Percentiles rank a stretch among this genome's conserved stretches.
These are phyloP conservation scores for Rotaria magnacalcarata DNA, from an alignment of 2,888 invertebrate genomes.

Conservation along the genomic window DNA sequence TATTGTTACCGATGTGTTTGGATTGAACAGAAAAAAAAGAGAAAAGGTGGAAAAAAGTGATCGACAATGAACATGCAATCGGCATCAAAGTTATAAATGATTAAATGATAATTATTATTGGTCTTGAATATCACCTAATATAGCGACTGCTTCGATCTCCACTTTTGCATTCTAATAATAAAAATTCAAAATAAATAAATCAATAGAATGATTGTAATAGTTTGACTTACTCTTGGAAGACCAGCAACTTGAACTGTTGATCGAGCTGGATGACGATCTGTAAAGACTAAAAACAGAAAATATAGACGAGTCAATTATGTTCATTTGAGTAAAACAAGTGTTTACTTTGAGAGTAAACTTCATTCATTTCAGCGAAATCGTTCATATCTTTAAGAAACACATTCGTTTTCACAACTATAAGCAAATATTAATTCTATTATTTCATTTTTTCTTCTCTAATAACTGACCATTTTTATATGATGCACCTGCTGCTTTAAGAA, in stretches of 20 bases:
- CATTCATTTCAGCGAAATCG: slow-evolving; percentile 75
- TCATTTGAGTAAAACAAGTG: too few species aligned
- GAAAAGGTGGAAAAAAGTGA: neutral
- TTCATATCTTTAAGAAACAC: slow-evolving; percentile 75
- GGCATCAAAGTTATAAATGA: neutral
- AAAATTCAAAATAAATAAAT: neutral
- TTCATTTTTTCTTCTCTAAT: neutral
- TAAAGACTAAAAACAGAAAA: slow-evolving; percentile 64
- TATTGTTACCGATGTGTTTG: neutral
- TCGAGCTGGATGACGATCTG: slow-evolving; percentile 74
- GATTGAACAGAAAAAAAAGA: neutral
- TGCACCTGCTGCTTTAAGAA: slow-evolving; percentile 67
- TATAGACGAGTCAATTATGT: neutral
- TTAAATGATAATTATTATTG: neutral
- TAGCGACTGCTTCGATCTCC: slow-evolving; percentile 80
- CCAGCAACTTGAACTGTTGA: slow-evolving; percentile 63
- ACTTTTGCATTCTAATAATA: slow-evolving; percentile 57
- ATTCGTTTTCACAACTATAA: slow-evolving; percentile 74
- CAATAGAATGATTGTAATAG: neutral
- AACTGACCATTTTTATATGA: slow-evolving; percentile 53
- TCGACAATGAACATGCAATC: neutral
- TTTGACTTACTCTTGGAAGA: slow-evolving; percentile 35
- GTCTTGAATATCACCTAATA: neutral
- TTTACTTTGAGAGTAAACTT: slow-evolving; percentile 67
- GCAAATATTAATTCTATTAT: neutral